Conservation (phyloP, 92 coral and sea anemone species). For the Micromussa lordhowensis region DNA sequence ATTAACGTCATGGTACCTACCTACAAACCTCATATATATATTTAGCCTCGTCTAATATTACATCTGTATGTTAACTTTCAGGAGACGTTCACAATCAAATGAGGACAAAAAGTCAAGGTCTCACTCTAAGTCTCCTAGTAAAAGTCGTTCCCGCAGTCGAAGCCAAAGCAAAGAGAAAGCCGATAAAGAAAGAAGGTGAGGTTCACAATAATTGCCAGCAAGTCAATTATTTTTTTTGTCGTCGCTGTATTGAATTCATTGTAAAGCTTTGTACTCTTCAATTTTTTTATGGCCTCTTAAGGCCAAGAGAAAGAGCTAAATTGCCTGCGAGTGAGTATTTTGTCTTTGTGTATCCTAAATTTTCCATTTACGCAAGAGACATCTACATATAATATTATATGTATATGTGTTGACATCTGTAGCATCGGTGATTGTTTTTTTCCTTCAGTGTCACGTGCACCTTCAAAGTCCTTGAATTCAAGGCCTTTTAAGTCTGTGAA, state of each 20-base stretch:
- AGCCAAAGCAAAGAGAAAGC: constrained; percentile 45
- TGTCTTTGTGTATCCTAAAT: no score
- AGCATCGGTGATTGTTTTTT: no score
- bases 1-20: background rate
- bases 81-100: constrained; percentile 33
- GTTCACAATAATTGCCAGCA: background rate
- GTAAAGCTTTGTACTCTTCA: background rate
- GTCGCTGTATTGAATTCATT: background rate
- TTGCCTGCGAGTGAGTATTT: background rate
- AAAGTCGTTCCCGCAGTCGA: constrained; percentile 44
- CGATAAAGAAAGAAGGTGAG: constrained; percentile 23
- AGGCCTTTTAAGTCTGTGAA: no score
- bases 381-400: no score
- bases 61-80: background rate
- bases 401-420: no score
- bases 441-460: no score
- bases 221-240: background rate
- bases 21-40: background rate
- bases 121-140: constrained; percentile 47
- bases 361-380: no score
- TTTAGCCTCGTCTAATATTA: no score
- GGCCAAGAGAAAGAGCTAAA: no score
- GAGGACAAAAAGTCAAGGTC: constrained; percentile 49
- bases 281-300: background rate
- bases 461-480: no score